These are phyloP conservation scores for Apodemia mormo DNA, from an alignment of 2,888 invertebrate genomes.

Conservation along the genomic window DNA sequence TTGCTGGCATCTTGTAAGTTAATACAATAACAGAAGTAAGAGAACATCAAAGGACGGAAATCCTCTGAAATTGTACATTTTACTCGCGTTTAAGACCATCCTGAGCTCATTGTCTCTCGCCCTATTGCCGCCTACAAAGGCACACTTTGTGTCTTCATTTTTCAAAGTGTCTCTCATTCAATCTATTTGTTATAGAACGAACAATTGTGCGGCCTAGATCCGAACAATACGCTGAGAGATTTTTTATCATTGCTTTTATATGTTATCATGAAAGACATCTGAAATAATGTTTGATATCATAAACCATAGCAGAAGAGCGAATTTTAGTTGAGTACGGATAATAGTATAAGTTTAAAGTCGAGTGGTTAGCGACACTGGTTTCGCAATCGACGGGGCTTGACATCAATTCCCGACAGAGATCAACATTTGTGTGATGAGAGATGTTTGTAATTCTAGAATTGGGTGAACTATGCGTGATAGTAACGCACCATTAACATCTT, in stretches of 20 bases:
- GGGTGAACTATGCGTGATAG: too few species aligned
- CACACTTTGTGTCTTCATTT: constrained; percentile 54
- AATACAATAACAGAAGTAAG: constrained; percentile 14
- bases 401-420: too few species aligned
- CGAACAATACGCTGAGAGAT: constrained; percentile 7
- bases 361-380: too few species aligned
- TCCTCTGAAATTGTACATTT: constrained; percentile 8
- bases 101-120: constrained; percentile 11
- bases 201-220: constrained; percentile 15
- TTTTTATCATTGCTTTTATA: constrained; percentile 17
- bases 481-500: too few species aligned
- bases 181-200: constrained; percentile 52
- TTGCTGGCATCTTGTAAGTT: constrained; percentile 3
- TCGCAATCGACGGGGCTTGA: too few species aligned
- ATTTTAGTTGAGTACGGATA: neutral
- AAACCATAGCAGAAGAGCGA: neutral
- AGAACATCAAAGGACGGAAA: constrained; percentile 11
- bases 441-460: too few species aligned
- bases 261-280: constrained; percentile 8
- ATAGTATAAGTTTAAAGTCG: too few species aligned
- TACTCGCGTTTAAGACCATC: constrained; percentile 3
- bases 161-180: constrained; percentile 61
- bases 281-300: constrained; percentile 13
- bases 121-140: constrained; percentile 39
- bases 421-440: too few species aligned